phyloP scores from a whole-genome alignment of 1,140 invertebrate species.

The Drosophila ironensis region DNA sequence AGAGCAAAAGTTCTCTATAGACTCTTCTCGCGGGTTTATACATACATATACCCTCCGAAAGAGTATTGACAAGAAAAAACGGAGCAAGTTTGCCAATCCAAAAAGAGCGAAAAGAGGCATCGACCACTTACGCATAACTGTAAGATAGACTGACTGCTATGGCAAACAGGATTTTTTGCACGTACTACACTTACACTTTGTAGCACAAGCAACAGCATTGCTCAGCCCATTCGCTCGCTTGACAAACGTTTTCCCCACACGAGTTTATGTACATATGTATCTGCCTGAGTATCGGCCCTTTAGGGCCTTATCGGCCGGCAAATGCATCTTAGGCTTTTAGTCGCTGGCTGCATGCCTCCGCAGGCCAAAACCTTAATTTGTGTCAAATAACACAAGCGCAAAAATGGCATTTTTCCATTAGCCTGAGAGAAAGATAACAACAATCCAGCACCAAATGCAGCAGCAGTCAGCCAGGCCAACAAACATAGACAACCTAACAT shows the following conservation, averaged over 20 bases:
- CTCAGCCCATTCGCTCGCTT: neutral
- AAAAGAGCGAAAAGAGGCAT: conserved; percentile 24
- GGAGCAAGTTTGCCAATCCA: conserved; percentile 51
- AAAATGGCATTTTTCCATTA: conserved; percentile 74
- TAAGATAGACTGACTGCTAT: conserved; percentile 72
- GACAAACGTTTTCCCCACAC: no score
- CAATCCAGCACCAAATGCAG: no score
- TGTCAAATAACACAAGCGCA: conserved; percentile 58
- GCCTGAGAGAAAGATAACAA: conserved; percentile 17
- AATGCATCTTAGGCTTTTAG: conserved; percentile 59
- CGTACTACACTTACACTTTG: conserved; percentile 23
- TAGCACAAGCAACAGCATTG: conserved; percentile 52
- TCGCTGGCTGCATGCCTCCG: conserved; percentile 7
- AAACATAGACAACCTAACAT: conserved; percentile 51
- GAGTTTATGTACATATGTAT: no score
- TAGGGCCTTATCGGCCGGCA: conserved; percentile 61
- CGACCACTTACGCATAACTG: conserved; percentile 76
- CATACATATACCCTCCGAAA: neutral
- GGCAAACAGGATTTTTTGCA: conserved; percentile 68
- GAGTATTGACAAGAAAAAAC: conserved; percentile 50
- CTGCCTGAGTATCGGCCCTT: no score
- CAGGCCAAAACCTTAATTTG: conserved; percentile 66
- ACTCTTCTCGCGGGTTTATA: no score
- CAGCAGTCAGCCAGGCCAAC: no score
- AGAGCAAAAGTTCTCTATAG: no score